Evolutionary conservation across 2,797 vertebrate genomes (phyloP), one percentile per base, ranked within the genome.

Genomic region (Brachyalestes nurse): DNA sequence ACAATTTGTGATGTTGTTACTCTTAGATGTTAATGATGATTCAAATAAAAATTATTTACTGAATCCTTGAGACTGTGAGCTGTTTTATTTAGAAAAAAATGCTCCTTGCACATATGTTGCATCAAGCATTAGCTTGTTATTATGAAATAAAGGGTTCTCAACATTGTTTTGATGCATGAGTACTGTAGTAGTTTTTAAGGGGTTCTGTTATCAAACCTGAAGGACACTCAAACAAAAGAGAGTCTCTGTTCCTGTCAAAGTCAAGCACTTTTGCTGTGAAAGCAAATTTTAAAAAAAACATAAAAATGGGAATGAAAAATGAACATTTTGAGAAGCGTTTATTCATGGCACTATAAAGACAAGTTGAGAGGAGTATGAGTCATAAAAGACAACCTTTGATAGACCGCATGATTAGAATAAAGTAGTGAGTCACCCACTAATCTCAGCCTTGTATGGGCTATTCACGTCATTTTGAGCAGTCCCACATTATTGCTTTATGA

Each of bases 1-100:
- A 87, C 78, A 74, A 87, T 78, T 84, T 89, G 87, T 87, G 85
- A 87, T 88, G 86, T 87, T 92, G 86, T 87, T 92, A 93, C 93
- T 90, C 74, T 89, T 95, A 96, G 94, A 92, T 96, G 95, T 96
- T 94, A 93, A 93, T 92, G 90, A 94, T 91, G 92, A 92, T 85
- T 94, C 93, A 83, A 96, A 96, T 96, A 96, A 96, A 96, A 91
- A 57, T 89, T 93, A 94, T 92, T 96, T 96, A 93, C 92, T 93
- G 95, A 96, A 92, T 92, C 93, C 91, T 92, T 88, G 94, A 95
- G 91, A 94, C 94, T 93, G 92, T 95, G 91, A 93, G 90, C 90
- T 95, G 94, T 94, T 94, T 82, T 85, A 78, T 79, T 72, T 80
- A 80, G 80, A 73, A 49, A 51, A 64, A 72, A 65, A 83, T 70